These are phyloP conservation scores for Brachyptera putata DNA, from an alignment of 2,888 invertebrate genomes.

Conservation along the genomic window DNA sequence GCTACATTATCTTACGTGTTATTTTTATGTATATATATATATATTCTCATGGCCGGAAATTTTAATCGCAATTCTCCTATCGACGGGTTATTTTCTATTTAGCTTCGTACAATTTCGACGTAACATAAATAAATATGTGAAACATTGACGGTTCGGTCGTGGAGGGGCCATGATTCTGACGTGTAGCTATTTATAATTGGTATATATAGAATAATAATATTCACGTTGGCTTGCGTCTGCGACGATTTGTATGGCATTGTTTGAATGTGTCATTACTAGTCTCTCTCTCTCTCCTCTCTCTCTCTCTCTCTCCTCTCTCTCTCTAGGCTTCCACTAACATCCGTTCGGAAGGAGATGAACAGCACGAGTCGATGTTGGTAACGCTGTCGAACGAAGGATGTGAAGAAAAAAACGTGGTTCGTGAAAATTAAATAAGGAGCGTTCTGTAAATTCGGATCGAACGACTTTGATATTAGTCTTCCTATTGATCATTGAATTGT, in stretches of 20 bases:
- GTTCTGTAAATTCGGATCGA: too few relatives aligned
- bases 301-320: too few relatives aligned
- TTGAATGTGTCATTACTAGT: not conserved
- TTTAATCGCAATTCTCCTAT: not conserved
- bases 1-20: not conserved
- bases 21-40: slow-evolving; percentile 1
- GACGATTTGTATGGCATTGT: not conserved
- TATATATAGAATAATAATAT: not conserved
- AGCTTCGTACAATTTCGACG: not conserved
- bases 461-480: too few relatives aligned
- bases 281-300: too few relatives aligned
- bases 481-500: too few relatives aligned
- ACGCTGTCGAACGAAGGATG: too few relatives aligned
- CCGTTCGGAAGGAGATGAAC: too few relatives aligned
- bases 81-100: too few relatives aligned
- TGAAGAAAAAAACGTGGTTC: too few relatives aligned
- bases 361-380: too few relatives aligned
- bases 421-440: too few relatives aligned
- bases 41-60: slow-evolving; percentile 5
- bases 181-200: slow-evolving; percentile 1
- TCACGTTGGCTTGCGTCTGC: not conserved
- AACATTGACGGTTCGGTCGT: not conserved
- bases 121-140: slow-evolving; percentile 6
- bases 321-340: too few relatives aligned
- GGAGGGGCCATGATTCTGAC: not conserved